A percentile compares a stretch with the other conserved stretches of the same genome.
phyloP scores from a whole-genome alignment of 2,113 vertebrate genomes.

The Tursiops truncatus region DNA sequence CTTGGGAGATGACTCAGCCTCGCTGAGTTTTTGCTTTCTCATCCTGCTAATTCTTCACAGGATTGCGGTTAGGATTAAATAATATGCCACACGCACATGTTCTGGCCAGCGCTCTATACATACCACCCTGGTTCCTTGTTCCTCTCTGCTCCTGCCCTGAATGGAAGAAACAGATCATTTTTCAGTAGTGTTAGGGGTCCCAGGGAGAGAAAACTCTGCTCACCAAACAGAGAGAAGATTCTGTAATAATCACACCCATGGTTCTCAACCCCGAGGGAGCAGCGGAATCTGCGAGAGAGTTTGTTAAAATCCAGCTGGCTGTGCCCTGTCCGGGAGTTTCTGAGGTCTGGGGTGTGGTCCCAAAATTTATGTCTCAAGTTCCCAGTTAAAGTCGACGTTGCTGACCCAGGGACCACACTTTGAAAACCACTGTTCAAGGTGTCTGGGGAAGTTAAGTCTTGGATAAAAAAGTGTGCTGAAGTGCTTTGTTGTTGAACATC shows the following conservation, averaged over 20 bases:
- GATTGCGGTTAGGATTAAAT: not conserved
- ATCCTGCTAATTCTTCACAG: not conserved
- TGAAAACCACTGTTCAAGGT: not conserved
- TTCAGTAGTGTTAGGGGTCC: not conserved
- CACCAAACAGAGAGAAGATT: not conserved
- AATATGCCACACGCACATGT: fast-evolving
- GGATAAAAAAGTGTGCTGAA: too few relatives aligned
- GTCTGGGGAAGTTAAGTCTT: not conserved
- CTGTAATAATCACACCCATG: fast-evolving
- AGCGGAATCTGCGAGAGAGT: not conserved
- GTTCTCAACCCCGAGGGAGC: not conserved
- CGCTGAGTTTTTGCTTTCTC: not conserved
- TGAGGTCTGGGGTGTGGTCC: not conserved
- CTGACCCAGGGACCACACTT: not conserved
- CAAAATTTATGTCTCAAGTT: not conserved
- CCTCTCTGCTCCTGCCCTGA: not conserved
- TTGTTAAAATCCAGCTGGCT: not conserved
- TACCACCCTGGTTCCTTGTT: not conserved
- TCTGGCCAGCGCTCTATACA: not conserved
- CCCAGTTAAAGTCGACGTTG: not conserved
- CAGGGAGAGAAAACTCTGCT: not conserved
- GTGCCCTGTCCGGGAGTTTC: not conserved
- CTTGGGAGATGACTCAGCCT: not conserved
- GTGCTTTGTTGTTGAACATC: too few relatives aligned
- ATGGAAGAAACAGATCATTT: not conserved